These are phyloP conservation scores for Hormaphis cornu DNA, from an alignment of 1,140 invertebrate genomes.

Conservation along the genomic window DNA sequence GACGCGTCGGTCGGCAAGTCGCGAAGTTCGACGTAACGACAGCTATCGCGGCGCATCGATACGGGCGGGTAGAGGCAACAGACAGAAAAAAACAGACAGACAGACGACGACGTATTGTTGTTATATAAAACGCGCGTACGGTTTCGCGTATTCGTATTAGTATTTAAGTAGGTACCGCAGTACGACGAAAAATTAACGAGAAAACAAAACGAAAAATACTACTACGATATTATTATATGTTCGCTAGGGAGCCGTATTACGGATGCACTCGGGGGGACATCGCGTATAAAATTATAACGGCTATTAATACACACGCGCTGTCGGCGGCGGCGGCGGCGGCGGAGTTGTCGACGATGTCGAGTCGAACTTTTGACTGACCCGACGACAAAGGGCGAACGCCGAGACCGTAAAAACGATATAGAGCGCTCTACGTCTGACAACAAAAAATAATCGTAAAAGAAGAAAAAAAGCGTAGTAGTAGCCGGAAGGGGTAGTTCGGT, in stretches of 20 bases:
- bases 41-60: not conserved
- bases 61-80: not conserved
- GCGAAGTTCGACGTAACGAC: no score
- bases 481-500: no score
- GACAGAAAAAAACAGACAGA: not conserved
- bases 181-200: not conserved
- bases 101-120: not conserved
- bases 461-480: not conserved
- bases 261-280: no score
- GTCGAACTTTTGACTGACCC: constrained; percentile 32
- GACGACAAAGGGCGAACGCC: constrained; percentile 26
- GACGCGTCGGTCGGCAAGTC: not conserved
- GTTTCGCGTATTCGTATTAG: no score
- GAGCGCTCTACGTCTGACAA: constrained; percentile 31
- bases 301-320: constrained; percentile 12
- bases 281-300: no score
- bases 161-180: no score
- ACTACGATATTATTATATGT: no score
- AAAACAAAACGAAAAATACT: not conserved
- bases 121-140: not conserved
- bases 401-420: constrained; percentile 32
- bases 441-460: constrained; percentile 29
- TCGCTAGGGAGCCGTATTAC: not conserved
- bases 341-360: constrained; percentile 31
- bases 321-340: not conserved